Base-by-base conservation (phyloP, 2,888 invertebrate genomes). In the Operophtera brumata region DNA sequence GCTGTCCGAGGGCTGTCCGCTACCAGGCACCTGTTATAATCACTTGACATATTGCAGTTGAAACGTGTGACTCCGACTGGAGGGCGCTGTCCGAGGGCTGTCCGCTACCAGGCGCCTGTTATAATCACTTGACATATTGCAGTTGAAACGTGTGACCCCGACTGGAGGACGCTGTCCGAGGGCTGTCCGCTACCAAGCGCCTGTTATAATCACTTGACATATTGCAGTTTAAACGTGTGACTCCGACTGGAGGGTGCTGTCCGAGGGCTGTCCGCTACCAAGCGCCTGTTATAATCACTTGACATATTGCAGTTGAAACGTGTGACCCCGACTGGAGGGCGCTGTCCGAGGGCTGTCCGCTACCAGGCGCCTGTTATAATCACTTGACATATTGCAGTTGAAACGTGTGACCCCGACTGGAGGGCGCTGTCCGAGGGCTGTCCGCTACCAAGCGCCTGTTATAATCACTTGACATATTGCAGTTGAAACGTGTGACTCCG, bases 271-370 rank as follows among this genome's bases (percentile, higher is more conserved):
- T 30, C 3, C 30, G 6, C 5, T 30, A 9, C 7, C 30, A 30
- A 2, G 7, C 8, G 7, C 30, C 30, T 30, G 20, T 2, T 4
- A 20, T 4, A 20, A 20, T 20, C 20, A 20, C 20, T 20, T 20
- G 20, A 20, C n/a, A 50, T 44, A 50, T 50, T 44, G 50, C 43
- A 36, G 28, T 6, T 11, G 50, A 10, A 20, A 44, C 12, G 36
- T 42, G 34, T 30, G 28, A 20, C 39, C 39, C 32, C 26, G 35
- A 2, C 42, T 13, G 30, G 8, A 7, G 9, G 30, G 8, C 28
- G 30, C 30, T 7, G 30, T 9, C 30, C 30, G 2, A 30, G 9
- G 7, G 30, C 5, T 30, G 30, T 30, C 3, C 30, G 6, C 5
- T 30, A 9, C 7, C 30, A 30, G 9, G 7, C 8, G 7, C 30